Conservation (phyloP, 1,140 invertebrate genomes). For the Gonatopus flavifemur region DNA sequence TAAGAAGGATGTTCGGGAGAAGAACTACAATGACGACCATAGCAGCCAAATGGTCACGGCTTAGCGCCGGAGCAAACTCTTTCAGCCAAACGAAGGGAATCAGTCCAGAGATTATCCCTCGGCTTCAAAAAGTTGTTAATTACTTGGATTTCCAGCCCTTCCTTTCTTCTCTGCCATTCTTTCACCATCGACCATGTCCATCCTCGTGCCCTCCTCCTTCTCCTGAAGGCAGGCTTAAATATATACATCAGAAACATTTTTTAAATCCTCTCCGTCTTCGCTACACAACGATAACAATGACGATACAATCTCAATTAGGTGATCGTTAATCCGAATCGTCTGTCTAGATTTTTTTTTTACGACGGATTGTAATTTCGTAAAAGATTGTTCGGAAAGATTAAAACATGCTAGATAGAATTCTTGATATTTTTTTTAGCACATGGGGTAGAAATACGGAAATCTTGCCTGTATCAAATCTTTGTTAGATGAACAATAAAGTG, state of each 20-base stretch:
- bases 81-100: slow-evolving; percentile 59
- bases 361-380: too few relatives aligned
- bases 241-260: slow-evolving; percentile 1
- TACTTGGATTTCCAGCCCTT: slow-evolving; percentile 57
- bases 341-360: too few relatives aligned
- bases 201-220: too few relatives aligned
- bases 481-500: too few relatives aligned
- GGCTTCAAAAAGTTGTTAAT: slow-evolving; percentile 61
- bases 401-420: too few relatives aligned
- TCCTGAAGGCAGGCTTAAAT: too few relatives aligned
- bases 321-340: slow-evolving; percentile 41
- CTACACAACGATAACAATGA: not conserved
- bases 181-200: slow-evolving; percentile 25
- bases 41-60: slow-evolving; percentile 57
- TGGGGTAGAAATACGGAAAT: too few relatives aligned
- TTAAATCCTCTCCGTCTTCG: slow-evolving; percentile 2
- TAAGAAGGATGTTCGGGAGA: slow-evolving; percentile 35
- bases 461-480: too few relatives aligned
- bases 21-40: slow-evolving; percentile 36
- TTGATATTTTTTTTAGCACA: too few relatives aligned
- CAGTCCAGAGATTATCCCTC: slow-evolving; percentile 57
- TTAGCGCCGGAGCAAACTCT: slow-evolving; percentile 56
- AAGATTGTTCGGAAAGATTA: too few relatives aligned
- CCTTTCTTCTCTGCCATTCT: slow-evolving; percentile 31
- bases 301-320: slow-evolving; percentile 38